Percentiles rank a stretch among this genome's conserved stretches.
Conservation (phyloP, 1,140 invertebrate genomes). For the Procambarus virginalis region DNA sequence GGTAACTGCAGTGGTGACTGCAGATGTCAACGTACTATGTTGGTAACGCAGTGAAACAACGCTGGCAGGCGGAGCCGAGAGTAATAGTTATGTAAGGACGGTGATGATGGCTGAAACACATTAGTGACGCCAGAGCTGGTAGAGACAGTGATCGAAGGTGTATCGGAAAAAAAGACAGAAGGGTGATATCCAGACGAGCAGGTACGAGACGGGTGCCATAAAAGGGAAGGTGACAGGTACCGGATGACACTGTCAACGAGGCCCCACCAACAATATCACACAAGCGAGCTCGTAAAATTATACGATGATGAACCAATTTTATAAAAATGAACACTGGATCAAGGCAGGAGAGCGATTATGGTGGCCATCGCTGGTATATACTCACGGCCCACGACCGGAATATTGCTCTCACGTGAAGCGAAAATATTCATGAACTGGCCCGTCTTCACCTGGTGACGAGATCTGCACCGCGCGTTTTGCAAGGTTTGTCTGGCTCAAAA, state of each 20-base stretch:
- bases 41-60: no score
- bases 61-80: not conserved
- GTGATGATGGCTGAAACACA: not conserved
- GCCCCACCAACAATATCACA: not conserved
- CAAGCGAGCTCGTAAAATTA: conserved; percentile 1
- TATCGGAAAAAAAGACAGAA: no score
- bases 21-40: no score
- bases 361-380: not conserved
- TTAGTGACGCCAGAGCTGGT: not conserved
- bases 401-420: not conserved
- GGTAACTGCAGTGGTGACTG: not conserved
- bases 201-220: not conserved
- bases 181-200: not conserved
- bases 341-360: conserved; percentile 3
- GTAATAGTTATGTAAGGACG: not conserved
- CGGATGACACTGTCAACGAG: not conserved
- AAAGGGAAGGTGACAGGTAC: not conserved
- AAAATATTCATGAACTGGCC: not conserved
- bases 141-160: not conserved
- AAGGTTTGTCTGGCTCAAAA: not conserved
- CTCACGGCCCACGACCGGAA: not conserved
- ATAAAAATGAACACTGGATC: not conserved
- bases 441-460: not conserved
- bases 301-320: conserved; percentile 13
- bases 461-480: not conserved